Evolutionary conservation across 2,888 invertebrate species (phyloP).

Genomic region (Orthonychiurus folsomi): DNA sequence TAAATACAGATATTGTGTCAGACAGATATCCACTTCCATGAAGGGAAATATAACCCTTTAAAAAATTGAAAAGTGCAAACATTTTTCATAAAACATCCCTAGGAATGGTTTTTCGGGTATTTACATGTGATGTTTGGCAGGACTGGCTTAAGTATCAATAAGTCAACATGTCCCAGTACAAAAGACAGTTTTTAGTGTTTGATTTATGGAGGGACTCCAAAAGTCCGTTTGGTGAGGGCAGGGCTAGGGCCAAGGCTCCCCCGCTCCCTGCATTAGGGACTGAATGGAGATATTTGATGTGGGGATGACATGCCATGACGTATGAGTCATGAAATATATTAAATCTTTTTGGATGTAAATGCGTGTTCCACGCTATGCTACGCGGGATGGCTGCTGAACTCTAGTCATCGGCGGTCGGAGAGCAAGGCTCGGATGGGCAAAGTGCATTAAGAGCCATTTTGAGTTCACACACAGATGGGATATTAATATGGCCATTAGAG

Average conservation of each 20-base stretch:
- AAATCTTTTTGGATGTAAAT: background rate
- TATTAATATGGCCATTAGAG: constrained; percentile 10
- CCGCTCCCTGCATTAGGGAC: background rate
- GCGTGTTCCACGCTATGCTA: background rate
- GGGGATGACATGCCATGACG: background rate
- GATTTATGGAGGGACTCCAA: background rate
- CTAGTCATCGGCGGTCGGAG: background rate
- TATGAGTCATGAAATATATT: background rate
- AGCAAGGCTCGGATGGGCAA: background rate
- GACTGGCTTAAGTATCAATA: background rate
- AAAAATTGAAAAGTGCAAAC: too few relatives aligned
- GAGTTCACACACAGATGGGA: constrained; percentile 9
- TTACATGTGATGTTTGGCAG: too few relatives aligned
- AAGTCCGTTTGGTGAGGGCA: background rate
- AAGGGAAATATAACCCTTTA: too few relatives aligned
- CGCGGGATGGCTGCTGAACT: background rate
- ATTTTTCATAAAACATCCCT: too few relatives aligned
- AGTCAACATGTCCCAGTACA: background rate
- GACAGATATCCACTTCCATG: too few relatives aligned
- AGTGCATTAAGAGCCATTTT: background rate
- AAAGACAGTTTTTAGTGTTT: background rate
- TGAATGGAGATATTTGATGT: background rate
- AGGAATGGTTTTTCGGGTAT: too few relatives aligned
- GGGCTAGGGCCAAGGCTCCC: too few relatives aligned
- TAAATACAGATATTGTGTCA: too few relatives aligned